phyloP scores from a whole-genome alignment of 1,140 invertebrate genomes.

The Agraylea sexmaculata region DNA sequence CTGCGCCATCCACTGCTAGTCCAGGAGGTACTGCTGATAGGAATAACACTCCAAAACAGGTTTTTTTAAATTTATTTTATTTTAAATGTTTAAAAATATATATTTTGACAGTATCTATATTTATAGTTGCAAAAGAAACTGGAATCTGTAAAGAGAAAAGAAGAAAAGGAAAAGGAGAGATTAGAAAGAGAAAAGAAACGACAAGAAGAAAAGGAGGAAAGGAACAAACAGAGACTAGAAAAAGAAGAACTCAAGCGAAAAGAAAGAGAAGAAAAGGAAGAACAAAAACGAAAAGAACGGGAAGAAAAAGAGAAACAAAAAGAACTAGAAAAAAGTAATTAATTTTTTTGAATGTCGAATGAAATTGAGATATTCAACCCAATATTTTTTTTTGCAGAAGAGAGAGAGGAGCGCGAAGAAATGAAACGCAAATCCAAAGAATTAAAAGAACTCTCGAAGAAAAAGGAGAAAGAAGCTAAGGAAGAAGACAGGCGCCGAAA shows the following conservation, averaged over 20 bases:
- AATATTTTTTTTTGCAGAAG: slow-evolving; percentile 18
- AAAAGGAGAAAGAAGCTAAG: slow-evolving; percentile 47
- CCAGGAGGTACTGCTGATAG: too few relatives aligned
- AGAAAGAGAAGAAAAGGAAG: slow-evolving; percentile 27
- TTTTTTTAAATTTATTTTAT: too few relatives aligned
- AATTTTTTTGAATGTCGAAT: background rate
- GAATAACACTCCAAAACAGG: too few relatives aligned
- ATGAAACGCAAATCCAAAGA: slow-evolving; percentile 43
- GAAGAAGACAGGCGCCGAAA: slow-evolving; percentile 46
- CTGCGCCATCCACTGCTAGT: too few relatives aligned
- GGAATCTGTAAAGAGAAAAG: slow-evolving; percentile 36
- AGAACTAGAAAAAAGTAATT: slow-evolving; percentile 20
- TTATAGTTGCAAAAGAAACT: slow-evolving; percentile 37
- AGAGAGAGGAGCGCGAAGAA: slow-evolving; percentile 33
- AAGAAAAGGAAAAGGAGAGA: slow-evolving; percentile 38
- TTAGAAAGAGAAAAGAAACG: slow-evolving; percentile 35
- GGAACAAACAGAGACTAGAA: slow-evolving; percentile 30
- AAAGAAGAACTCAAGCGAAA: slow-evolving; percentile 33
- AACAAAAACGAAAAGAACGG: slow-evolving; percentile 27
- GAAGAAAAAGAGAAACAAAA: slow-evolving; percentile 31
- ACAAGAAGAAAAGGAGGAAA: slow-evolving; percentile 33
- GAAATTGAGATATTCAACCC: slow-evolving; percentile 4
- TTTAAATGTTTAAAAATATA: background rate
- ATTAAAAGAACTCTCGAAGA: slow-evolving; percentile 41
- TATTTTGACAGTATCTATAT: background rate